These are phyloP conservation scores for Augiades crinisus DNA, from an alignment of 2,888 invertebrate genomes.

Conservation along the genomic window DNA sequence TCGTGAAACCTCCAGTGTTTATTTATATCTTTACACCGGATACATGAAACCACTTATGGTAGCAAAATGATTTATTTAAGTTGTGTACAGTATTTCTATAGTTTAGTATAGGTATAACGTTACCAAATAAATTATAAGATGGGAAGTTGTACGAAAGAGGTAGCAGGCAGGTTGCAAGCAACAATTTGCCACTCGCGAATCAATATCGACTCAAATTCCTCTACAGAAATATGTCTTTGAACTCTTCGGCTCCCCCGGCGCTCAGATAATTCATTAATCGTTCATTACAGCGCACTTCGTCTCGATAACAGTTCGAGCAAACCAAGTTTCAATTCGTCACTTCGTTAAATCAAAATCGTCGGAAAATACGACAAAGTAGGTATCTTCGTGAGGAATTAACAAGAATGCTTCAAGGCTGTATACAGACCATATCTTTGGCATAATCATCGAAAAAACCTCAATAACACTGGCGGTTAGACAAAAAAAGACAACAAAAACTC, in stretches of 20 bases:
- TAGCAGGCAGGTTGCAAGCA: slow-evolving; percentile 17
- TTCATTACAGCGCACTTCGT: slow-evolving; percentile 16
- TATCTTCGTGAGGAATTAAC: not conserved
- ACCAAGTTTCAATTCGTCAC: not conserved
- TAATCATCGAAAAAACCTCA: slow-evolving; percentile 13
- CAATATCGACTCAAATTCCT: slow-evolving; percentile 41
- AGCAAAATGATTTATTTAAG: too few species aligned
- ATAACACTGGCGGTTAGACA: slow-evolving; percentile 9
- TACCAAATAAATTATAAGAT: too few species aligned
- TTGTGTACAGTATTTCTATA: too few species aligned
- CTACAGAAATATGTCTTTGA: slow-evolving; percentile 53
- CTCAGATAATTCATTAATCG: slow-evolving; percentile 34
- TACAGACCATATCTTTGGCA: slow-evolving; percentile 7
- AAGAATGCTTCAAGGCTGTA: not conserved
- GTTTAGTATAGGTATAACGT: too few species aligned
- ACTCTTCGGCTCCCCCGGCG: slow-evolving; percentile 29
- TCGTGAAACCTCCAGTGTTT: too few species aligned
- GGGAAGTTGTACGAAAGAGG: too few species aligned
- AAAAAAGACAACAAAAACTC: slow-evolving; percentile 18
- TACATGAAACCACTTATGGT: too few species aligned
- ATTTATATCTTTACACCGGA: too few species aligned
- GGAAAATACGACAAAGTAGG: not conserved
- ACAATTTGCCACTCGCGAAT: slow-evolving; percentile 46
- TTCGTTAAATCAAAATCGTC: slow-evolving; percentile 2
- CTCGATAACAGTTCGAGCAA: slow-evolving; percentile 5